Evolutionary conservation across 30 jellyfish, hydroid and myxozoan genomes (phyloP), one percentile per base, ranked within the genome.

Genomic region (Cassiopea andromeda): DNA sequence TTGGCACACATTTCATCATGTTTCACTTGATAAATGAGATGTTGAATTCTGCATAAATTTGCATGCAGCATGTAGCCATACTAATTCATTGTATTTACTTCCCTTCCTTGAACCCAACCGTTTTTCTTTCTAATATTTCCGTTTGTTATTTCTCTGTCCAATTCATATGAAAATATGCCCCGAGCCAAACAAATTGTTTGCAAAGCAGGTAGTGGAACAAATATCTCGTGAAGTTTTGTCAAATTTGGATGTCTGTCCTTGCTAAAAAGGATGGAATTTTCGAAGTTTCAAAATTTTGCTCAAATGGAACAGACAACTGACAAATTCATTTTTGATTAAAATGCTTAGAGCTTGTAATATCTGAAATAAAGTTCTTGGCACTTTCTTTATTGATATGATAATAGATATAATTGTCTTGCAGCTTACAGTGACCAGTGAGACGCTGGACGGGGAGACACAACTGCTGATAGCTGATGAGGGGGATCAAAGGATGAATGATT

Each of bases 401-500:
- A 4, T 43, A 57, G 16, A 19, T 46, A 46, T 18, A 64, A 64
- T 64, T 64, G 15, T 64, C 73, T 81, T 60, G 16, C 38, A 92
- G 98, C 79, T 92, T 7, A 57, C 93, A 14, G 98, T 92, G 43
- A 92, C 98, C 3, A 83, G 93, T 60, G 98, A 93, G 61, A 85
- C 98, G 7, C 89, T 92, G 44, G 90, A 92, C 82, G 98, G 98
- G 47, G 85, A 87, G 49, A 81, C 93, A 14, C 81, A 83, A 15
- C 64, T 81, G 5, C 54, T 87, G 84, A 75, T 81, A 12, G 96
- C 90, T 15, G 98, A 92, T 60, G 92, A 82, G 17, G 93, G 83
- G 47, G 98, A 92, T 71, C 61, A 64, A 14, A 90, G 91, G 1
- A 82, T 87, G 71, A 60, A 74, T 19, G 91, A 85, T 14, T 70